A percentile compares a stretch with the other conserved stretches of the same genome.
Conservation (phyloP, 2,888 invertebrate genomes). For the Spisula solida region DNA sequence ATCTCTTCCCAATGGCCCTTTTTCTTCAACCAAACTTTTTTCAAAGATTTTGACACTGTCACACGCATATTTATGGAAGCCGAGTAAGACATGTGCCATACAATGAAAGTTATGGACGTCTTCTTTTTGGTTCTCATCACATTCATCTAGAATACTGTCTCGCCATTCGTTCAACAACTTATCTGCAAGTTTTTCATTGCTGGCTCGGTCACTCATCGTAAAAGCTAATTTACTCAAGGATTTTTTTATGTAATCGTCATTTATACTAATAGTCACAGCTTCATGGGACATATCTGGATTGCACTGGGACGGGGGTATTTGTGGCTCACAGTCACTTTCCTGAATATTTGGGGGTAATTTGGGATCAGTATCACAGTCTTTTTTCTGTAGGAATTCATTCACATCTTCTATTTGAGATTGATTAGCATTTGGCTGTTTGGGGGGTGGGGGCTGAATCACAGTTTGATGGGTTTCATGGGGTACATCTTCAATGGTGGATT, state of each 20-base stretch:
- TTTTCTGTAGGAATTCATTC: no score
- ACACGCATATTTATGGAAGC: background rate
- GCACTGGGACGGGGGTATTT: background rate
- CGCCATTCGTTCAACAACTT: slow-evolving; percentile 34
- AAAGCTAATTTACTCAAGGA: slow-evolving; percentile 23
- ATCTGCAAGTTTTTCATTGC: slow-evolving; percentile 37
- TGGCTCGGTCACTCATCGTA: slow-evolving; percentile 40
- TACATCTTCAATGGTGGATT: no score
- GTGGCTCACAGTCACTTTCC: background rate
- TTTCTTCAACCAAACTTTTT: background rate
- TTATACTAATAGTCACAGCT: no score
- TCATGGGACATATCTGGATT: background rate
- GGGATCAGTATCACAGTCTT: no score
- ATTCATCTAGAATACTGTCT: background rate
- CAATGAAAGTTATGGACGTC: background rate
- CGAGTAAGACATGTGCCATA: no score
- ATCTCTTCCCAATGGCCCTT: slow-evolving; percentile 30
- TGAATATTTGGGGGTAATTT: no score
- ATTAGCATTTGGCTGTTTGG: no score
- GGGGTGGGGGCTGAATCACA: no score
- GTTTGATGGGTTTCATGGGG: no score
- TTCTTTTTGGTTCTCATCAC: background rate
- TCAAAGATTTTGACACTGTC: background rate
- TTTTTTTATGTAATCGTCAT: background rate
- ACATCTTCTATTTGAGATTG: no score